Percentiles rank a stretch among this genome's conserved stretches.
Evolutionary conservation across 1,140 invertebrate genomes (phyloP).

Genomic region (Manduca sexta): DNA sequence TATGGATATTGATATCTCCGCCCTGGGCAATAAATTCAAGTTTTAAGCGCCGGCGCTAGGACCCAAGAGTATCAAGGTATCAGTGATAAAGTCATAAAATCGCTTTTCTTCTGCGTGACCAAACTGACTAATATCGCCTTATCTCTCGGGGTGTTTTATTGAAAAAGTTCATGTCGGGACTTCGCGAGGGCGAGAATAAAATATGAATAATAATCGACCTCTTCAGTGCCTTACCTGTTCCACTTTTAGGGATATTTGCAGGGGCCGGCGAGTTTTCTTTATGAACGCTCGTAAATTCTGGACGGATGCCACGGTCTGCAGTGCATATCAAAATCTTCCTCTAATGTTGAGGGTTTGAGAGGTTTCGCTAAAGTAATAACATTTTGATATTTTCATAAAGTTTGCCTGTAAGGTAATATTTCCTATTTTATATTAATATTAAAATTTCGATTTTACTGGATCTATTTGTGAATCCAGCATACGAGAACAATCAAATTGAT

Average conservation of each 20-base stretch:
- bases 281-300: constrained; percentile 5
- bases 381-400: too few relatives aligned
- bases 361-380: too few relatives aligned
- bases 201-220: constrained; percentile 63
- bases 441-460: too few relatives aligned
- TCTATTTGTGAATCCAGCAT: too few relatives aligned
- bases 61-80: constrained; percentile 27
- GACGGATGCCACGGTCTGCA: background rate
- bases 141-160: constrained; percentile 62
- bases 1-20: too few relatives aligned
- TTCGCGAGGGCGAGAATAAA: constrained; percentile 46
- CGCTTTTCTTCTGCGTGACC: constrained; percentile 58
- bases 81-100: constrained; percentile 67
- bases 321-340: too few relatives aligned
- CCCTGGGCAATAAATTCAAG: too few relatives aligned
- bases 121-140: constrained; percentile 37
- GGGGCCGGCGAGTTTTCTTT: constrained; percentile 8
- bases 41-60: too few relatives aligned
- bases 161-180: constrained; percentile 67
- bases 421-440: too few relatives aligned
- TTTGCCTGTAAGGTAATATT: too few relatives aligned
- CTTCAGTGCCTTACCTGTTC: constrained; percentile 14
- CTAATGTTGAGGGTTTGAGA: too few relatives aligned
- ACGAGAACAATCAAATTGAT: too few relatives aligned
- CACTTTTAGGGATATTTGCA: constrained; percentile 1